phyloP scores from a whole-genome alignment of 1,140 invertebrate species.

The Brachionus sp. region DNA sequence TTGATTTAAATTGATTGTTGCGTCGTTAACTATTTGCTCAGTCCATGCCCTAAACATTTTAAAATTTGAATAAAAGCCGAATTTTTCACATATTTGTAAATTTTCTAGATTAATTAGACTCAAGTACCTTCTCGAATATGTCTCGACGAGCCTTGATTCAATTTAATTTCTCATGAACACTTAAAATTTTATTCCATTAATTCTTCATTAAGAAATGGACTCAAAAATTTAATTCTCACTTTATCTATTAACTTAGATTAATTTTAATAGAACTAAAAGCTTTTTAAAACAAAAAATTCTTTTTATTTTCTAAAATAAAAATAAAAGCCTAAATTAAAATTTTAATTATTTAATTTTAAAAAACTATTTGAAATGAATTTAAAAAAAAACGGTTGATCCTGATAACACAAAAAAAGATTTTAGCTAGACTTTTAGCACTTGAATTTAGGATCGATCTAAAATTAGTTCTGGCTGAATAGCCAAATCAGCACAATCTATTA shows the following conservation, averaged over 20 bases:
- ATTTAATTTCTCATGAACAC: neutral
- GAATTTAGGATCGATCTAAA: neutral
- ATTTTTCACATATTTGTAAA: constrained; percentile 28
- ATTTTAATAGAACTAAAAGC: neutral
- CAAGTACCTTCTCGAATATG: neutral
- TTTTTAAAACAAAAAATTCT: neutral
- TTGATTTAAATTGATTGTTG: constrained; percentile 24
- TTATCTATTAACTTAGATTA: neutral
- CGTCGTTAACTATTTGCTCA: neutral
- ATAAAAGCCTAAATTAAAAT: neutral
- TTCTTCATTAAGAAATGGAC: neutral
- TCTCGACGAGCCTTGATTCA: neutral
- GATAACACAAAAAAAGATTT: neutral
- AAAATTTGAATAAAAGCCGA: constrained; percentile 8
- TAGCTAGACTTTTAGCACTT: neutral
- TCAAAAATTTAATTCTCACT: neutral
- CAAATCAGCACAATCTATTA: neutral
- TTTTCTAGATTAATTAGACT: neutral
- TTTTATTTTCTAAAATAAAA: neutral
- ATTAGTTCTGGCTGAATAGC: neutral
- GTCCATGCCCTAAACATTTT: neutral
- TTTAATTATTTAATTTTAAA: neutral
- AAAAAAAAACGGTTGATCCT: too few species aligned
- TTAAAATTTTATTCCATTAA: neutral
- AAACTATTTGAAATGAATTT: neutral